Base-by-base conservation (phyloP, 1,140 invertebrate genomes). In the Batillaria attramentaria region DNA sequence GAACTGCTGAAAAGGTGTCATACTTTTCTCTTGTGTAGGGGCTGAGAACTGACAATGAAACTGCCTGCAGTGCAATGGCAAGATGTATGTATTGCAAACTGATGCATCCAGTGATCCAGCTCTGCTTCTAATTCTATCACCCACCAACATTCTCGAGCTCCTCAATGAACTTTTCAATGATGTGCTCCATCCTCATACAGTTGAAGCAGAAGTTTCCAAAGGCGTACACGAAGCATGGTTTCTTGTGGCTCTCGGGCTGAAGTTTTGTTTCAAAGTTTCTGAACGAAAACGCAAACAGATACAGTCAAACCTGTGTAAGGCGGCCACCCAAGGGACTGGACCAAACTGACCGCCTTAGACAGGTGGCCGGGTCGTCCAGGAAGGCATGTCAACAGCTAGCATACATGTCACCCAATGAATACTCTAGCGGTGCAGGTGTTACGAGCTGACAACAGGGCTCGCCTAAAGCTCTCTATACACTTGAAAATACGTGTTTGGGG, bases 191-290 rank as follows among this genome's bases (percentile, higher is more conserved):
- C 89, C 96, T 94, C 60, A 96, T 93, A 89, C 97, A 99, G 42
- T 95, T 93, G 90, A 97, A 96, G 91, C 97, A 98, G 94, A 96
- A 97, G 89, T 98, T 97, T 5, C 95, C 95, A 90, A 97, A 98
- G 87, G 97, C 96, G 81, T 98, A 93, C 39, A 98, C 93, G 50
- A 98, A 90, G 81, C 95, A 94, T 18, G 97, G 96, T 39, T 94
- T 95, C 65, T 93, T 93, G 50, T 93, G 92, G 89, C 95, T 97
- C 86, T 96, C 96, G 80, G 96, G 95, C 68, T 97, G 86, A 79
- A 98, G 93, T 35, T 94, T 94, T 83, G 95, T 97, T 86, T 97
- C 96, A 92, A 95, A 98, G 81, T 82, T 74, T 74, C 86, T 89
- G 81, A 37, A 85, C 87, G n/a, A 13, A 50, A 18, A 73, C 60